Conservation (phyloP, 2,888 invertebrate species). For the Stratiomys singularior region DNA sequence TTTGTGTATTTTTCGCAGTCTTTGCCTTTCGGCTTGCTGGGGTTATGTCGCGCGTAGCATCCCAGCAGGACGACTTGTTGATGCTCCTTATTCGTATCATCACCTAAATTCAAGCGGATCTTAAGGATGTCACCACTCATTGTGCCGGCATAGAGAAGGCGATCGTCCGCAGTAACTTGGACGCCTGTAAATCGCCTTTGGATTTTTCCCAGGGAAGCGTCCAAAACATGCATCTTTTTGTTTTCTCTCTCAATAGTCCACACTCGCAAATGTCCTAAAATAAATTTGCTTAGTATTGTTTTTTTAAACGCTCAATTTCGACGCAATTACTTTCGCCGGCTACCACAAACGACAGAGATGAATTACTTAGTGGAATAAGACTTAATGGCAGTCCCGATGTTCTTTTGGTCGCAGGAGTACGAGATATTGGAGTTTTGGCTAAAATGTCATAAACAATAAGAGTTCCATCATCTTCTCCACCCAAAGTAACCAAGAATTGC, state of each 20-base stretch:
- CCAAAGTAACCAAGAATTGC: slow-evolving; percentile 83
- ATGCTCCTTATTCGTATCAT: slow-evolving; percentile 56
- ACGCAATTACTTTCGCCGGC: slow-evolving; percentile 78
- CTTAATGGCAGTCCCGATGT: slow-evolving; percentile 78
- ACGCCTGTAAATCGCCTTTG: slow-evolving; percentile 81
- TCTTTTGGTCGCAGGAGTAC: slow-evolving; percentile 70
- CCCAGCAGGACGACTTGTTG: slow-evolving; percentile 66
- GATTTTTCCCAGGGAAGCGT: slow-evolving; percentile 82
- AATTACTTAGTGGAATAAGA: slow-evolving; percentile 68
- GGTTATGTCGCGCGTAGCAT: slow-evolving; percentile 66
- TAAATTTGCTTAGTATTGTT: slow-evolving; percentile 21
- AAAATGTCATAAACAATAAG: slow-evolving; percentile 86
- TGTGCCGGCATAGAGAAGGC: slow-evolving; percentile 85
- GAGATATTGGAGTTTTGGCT: slow-evolving; percentile 71
- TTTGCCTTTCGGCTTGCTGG: slow-evolving; percentile 61
- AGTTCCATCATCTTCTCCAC: slow-evolving; percentile 90
- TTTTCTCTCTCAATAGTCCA: slow-evolving; percentile 79
- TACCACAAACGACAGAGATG: slow-evolving; percentile 76
- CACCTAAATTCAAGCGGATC: slow-evolving; percentile 71
- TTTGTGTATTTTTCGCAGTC: slow-evolving; percentile 64
- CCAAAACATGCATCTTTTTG: slow-evolving; percentile 76
- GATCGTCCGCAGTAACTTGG: slow-evolving; percentile 75
- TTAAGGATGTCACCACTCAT: slow-evolving; percentile 74
- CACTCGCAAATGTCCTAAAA: slow-evolving; percentile 72
- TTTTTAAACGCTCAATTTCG: too few relatives aligned